Evolutionary conservation across 2,888 invertebrate genomes (phyloP), one percentile per base, ranked within the genome.

Genomic region (Chloromyia formosa): DNA sequence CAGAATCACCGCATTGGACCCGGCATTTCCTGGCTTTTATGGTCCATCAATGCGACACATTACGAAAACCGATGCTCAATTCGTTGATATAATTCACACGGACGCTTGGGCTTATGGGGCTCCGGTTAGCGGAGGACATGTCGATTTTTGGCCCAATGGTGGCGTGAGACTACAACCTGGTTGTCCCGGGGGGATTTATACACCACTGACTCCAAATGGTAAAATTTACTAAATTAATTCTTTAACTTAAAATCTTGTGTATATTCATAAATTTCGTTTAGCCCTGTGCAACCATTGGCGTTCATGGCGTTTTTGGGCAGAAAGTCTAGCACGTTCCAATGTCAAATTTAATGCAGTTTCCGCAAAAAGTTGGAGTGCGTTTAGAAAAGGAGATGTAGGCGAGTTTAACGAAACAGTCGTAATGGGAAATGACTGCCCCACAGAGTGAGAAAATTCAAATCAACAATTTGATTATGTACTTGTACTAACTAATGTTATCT

Each of bases 101-200:
- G 89, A 90, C 77, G 87, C 87, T 0, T 87, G 87, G 0, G 84
- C 87, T 0, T 89, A 89, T 76, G 90, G 90, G 0, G 89, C 89
- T 0, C 89, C 89, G 0, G 86, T 87, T 0, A 82, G 84, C 16
- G 88, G 89, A 0, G 90, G 89, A 0, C 88, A 88, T 0, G 89
- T 84, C 0, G 90, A 90, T 79, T 90, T 90, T 82, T 90, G 89
- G 90, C 90, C 90, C 0, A 90, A 90, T 77, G 87, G 88, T 0
- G 90, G 90, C 0, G 87, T 86, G 79, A 87, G 88, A 73, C 80
- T 87, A n/a, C 90, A 90, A 78, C 90, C 90, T 0, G 89, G 89
- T 0, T 90, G 90, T 77, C 89, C 89, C 0, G 82, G 80, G 76
- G 80, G 85, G 68, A 84, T 84, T 74, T 84, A 82, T 77, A 82